Evolutionary conservation across 2,888 invertebrate species (phyloP).

Genomic region (Malacosoma neustria): DNA sequence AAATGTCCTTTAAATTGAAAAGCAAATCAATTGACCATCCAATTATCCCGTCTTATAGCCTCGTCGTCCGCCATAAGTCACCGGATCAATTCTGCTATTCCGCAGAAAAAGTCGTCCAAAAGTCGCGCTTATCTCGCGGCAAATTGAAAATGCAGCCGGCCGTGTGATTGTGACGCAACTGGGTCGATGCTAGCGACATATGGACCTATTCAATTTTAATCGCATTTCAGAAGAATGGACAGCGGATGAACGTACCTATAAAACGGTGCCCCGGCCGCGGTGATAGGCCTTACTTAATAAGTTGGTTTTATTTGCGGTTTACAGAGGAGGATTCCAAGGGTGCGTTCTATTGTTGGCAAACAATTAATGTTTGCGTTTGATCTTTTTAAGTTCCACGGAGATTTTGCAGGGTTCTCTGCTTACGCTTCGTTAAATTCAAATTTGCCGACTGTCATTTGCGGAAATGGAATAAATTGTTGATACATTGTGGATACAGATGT

Average conservation of each 20-base stretch:
- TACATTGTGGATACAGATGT: not conserved
- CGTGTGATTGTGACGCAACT: constrained; percentile 72
- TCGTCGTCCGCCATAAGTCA: constrained; percentile 57
- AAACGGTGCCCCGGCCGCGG: constrained; percentile 44
- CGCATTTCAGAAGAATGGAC: constrained; percentile 73
- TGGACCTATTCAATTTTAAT: constrained; percentile 74
- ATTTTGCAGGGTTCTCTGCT: constrained; percentile 36
- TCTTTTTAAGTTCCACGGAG: constrained; percentile 54
- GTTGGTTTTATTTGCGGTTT: constrained; percentile 68
- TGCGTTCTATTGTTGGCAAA: constrained; percentile 45
- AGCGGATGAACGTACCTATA: constrained; percentile 64
- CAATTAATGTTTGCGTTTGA: constrained; percentile 64
- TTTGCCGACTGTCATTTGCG: constrained; percentile 26
- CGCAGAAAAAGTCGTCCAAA: constrained; percentile 68
- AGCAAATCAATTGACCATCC: constrained; percentile 61
- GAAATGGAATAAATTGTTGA: constrained; percentile 7
- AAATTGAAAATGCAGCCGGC: constrained; percentile 72
- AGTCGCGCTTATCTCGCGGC: constrained; percentile 69
- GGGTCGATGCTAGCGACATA: constrained; percentile 59
- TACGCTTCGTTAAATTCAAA: constrained; percentile 33
- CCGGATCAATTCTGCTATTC: constrained; percentile 69
- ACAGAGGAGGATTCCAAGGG: constrained; percentile 51
- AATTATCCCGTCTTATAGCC: constrained; percentile 45
- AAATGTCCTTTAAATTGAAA: constrained; percentile 38
- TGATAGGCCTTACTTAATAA: constrained; percentile 60